Base-by-base conservation (phyloP, 2,113 vertebrate genomes). In the Carassius auratus region DNA sequence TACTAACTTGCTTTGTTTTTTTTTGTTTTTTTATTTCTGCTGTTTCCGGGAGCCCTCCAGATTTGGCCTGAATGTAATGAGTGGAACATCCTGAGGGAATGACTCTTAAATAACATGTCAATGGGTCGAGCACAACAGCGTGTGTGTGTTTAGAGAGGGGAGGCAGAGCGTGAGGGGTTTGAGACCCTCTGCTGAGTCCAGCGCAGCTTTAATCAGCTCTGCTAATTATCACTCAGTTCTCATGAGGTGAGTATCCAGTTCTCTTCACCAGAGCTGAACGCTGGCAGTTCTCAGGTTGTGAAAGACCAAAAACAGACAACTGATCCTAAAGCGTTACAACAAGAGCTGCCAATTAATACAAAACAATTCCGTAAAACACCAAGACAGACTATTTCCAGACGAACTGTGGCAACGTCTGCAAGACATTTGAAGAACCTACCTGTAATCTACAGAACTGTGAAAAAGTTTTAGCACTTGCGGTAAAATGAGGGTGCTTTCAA, bases 121-220 rank as follows among this genome's bases (percentile, higher is more conserved):
- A 86, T 81, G 30, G 68, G 52, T 26, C 48, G 19, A 69, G 5
- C 55, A 74, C n/a, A 73, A 48, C 50, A 66, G 17, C 45, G 9
- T 73, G 76, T 59, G 76, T 59, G 75, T 59, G 14, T 86, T 59
- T 76, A 5, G n/a, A 30, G 21, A 21, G 14, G 45, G n/a, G 33
- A 79, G 62, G 64, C 50, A 8, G 83, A 76, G 17, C 33, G 59
- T 48, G 76, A 73, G 76, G 26, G 21, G 23, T 86, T 71, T 21
- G 52, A 61, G 68, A 42, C 82, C 88, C 33, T 79, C 75, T 15
- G 8, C 73, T 88, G 74, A 61, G 38, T 87, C 86, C 57, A 80
- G 80, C 78, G 76, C 87, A 42, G 81, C 85, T 88, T 90, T 88
- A 86, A 91, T 91, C 85, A 90, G 81, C 88, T 89, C 88, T 85